Evolutionary conservation across 2,888 invertebrate species (phyloP).

Genomic region (Serripes groenlandicus): DNA sequence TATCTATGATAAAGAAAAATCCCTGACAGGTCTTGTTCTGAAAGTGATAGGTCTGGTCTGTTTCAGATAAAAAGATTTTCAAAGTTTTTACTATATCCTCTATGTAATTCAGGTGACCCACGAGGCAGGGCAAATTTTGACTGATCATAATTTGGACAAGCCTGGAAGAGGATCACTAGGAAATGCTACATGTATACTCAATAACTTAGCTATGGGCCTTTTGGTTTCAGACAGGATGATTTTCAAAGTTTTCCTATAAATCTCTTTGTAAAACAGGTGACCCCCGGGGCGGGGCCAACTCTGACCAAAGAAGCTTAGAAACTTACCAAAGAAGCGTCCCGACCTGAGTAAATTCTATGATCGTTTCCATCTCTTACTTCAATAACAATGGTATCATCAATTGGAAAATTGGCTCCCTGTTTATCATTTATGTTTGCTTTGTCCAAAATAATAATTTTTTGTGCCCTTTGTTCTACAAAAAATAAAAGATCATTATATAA

Average conservation of each 20-base stretch:
- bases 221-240: too few relatives aligned
- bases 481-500: too few relatives aligned
- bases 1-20: too few relatives aligned
- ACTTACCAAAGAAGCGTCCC: slow-evolving; percentile 68
- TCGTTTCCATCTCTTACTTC: slow-evolving; percentile 54
- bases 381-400: slow-evolving; percentile 51
- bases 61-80: not conserved
- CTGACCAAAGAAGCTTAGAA: not conserved
- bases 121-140: not conserved
- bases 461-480: slow-evolving; percentile 62
- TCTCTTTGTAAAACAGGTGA: too few relatives aligned
- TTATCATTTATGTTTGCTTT: slow-evolving; percentile 46
- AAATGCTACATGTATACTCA: not conserved
- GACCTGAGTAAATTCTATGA: slow-evolving; percentile 68
- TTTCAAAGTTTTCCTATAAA: too few relatives aligned
- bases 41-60: too few relatives aligned
- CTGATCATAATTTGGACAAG: not conserved
- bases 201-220: not conserved
- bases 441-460: slow-evolving; percentile 47
- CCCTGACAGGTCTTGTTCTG: too few relatives aligned
- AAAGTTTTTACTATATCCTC: not conserved
- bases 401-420: slow-evolving; percentile 67
- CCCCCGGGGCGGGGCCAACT: too few relatives aligned
- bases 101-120: not conserved
- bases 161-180: not conserved